phyloP scores from a whole-genome alignment of 2,888 invertebrate genomes.

The Heliconius ethilla region DNA sequence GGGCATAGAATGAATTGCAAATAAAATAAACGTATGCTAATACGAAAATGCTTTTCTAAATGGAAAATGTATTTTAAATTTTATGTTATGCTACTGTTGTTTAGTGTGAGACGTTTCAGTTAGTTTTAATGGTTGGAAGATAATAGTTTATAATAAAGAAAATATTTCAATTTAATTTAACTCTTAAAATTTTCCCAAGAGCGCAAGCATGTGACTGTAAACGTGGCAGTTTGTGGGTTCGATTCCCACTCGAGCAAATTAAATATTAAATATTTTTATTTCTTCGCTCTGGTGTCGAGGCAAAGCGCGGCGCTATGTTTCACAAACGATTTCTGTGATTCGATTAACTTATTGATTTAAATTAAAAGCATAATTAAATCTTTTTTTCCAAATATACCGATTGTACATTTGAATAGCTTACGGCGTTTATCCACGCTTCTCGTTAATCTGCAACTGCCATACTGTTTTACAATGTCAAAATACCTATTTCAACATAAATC shows the following conservation, averaged over 20 bases:
- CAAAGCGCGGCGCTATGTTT: too few species aligned
- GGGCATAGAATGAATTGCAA: constrained; percentile 35
- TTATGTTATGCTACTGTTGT: neutral
- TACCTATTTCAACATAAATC: constrained; percentile 9
- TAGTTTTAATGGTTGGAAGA: neutral
- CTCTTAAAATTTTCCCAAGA: neutral
- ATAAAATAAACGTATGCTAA: constrained; percentile 50
- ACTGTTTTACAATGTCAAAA: neutral
- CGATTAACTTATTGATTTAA: too few species aligned
- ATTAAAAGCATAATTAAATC: too few species aligned
- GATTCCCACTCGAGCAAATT: too few species aligned
- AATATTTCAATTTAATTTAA: neutral
- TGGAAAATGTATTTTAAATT: neutral
- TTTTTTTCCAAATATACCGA: neutral
- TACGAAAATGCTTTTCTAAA: constrained; percentile 51
- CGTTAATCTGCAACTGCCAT: neutral
- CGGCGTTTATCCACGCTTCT: neutral
- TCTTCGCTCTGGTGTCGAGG: too few species aligned
- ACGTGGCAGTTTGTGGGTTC: too few species aligned
- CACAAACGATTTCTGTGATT: too few species aligned
- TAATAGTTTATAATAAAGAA: neutral
- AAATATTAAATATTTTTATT: too few species aligned
- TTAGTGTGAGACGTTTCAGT: neutral
- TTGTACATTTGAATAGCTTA: neutral
- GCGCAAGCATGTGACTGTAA: too few species aligned